Evolutionary conservation across 1,140 invertebrate genomes (phyloP).

Genomic region (Macrobrachium nipponense): DNA sequence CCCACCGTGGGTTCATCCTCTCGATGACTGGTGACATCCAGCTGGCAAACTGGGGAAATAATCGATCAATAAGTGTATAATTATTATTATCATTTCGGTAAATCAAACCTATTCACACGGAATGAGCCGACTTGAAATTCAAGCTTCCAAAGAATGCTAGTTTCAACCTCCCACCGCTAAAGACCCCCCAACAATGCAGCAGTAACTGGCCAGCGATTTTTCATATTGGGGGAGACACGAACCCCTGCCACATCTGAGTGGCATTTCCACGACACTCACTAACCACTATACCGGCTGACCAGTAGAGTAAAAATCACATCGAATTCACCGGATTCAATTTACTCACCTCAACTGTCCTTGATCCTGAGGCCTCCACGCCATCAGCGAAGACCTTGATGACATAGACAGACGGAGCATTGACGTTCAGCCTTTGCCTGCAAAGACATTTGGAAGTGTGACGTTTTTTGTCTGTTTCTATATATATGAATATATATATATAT

Average conservation of each 20-base stretch:
- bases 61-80: background rate
- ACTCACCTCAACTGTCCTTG: background rate
- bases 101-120: too few relatives aligned
- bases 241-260: too few relatives aligned
- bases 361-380: background rate
- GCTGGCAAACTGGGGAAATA: background rate
- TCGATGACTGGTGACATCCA: slow-evolving; percentile 8
- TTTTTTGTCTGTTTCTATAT: background rate
- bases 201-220: too few relatives aligned
- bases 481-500: background rate
- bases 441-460: background rate
- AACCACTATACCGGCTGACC: too few relatives aligned
- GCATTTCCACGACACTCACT: too few relatives aligned
- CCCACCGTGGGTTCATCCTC: background rate
- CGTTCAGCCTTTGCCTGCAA: background rate
- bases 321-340: background rate
- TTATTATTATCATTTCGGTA: too few relatives aligned
- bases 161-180: too few relatives aligned
- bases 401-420: background rate
- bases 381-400: background rate
- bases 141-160: too few relatives aligned
- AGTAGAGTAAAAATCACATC: too few relatives aligned
- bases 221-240: too few relatives aligned
- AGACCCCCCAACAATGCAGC: too few relatives aligned
- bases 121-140: too few relatives aligned